Evolutionary conservation across 2,888 invertebrate species (phyloP).

Genomic region (Acholoe squamosa): DNA sequence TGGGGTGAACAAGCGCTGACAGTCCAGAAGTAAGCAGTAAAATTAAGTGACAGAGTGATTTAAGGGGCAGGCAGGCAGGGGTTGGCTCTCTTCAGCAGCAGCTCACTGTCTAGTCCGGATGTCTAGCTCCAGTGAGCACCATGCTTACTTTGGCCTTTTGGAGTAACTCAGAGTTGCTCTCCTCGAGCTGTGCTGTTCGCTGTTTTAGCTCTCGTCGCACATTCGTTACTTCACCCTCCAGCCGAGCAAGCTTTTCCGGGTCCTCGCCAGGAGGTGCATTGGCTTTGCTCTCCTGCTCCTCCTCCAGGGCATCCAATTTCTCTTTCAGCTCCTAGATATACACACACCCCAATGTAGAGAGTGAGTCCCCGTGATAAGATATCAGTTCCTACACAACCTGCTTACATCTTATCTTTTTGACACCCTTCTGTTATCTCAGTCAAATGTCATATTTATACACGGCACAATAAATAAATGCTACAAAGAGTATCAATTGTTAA

Average conservation of each 20-base stretch:
- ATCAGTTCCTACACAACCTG: background rate
- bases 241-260: background rate
- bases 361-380: background rate
- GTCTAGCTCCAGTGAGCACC: background rate
- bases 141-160: slow-evolving; percentile 18
- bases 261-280: background rate
- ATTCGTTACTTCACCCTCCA: background rate
- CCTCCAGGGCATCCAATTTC: slow-evolving; percentile 24
- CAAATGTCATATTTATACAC: too few relatives aligned
- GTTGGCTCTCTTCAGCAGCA: background rate
- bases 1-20: background rate
- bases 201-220: slow-evolving; percentile 5
- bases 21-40: background rate
- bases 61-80: slow-evolving; percentile 18
- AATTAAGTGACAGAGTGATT: background rate
- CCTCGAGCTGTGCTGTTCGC: background rate
- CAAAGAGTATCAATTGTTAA: too few relatives aligned
- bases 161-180: background rate
- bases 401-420: too few relatives aligned
- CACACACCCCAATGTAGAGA: background rate
- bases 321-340: slow-evolving; percentile 37
- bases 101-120: background rate
- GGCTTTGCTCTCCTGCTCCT: background rate
- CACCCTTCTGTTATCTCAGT: too few relatives aligned
- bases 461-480: too few relatives aligned